Percentiles rank a stretch among this genome's conserved stretches.
Evolutionary conservation across 2,797 vertebrate species (phyloP).

Genomic region (Myotis pilosus): DNA sequence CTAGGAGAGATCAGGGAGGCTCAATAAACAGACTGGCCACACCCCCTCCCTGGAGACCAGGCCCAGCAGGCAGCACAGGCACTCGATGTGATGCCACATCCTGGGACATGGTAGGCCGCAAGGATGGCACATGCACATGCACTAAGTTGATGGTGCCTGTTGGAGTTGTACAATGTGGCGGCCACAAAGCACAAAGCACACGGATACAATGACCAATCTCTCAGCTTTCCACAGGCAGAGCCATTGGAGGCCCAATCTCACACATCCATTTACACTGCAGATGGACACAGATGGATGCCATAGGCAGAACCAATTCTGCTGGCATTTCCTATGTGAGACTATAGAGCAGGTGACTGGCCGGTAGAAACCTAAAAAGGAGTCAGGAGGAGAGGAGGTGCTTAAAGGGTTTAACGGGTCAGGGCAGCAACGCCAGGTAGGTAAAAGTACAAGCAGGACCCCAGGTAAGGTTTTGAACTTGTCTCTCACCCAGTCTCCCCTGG

Average conservation of each 20-base stretch:
- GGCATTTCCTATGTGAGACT: neutral
- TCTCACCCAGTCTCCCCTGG: neutral
- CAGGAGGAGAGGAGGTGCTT: neutral
- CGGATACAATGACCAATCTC: neutral
- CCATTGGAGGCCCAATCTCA: neutral
- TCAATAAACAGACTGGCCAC: neutral
- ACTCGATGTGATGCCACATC: neutral
- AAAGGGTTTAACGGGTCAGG: neutral
- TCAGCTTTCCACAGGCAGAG: neutral
- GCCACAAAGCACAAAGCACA: fast-evolving
- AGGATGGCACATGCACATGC: neutral
- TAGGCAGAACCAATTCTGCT: neutral
- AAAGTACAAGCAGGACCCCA: neutral
- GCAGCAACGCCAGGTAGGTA: neutral
- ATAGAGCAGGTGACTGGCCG: neutral
- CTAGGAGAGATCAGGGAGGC: conserved; percentile 80
- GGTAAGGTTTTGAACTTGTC: neutral
- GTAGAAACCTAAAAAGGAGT: neutral
- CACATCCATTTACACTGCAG: neutral
- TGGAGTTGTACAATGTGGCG: too few species aligned
- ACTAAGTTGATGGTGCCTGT: neutral
- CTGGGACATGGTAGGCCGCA: neutral
- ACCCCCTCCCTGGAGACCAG: neutral
- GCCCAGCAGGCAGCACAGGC: neutral
- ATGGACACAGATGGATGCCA: neutral